Evolutionary conservation across 2,888 invertebrate species (phyloP), one percentile per base, ranked within the genome.

Genomic region (Troglohyphantes excavatus): DNA sequence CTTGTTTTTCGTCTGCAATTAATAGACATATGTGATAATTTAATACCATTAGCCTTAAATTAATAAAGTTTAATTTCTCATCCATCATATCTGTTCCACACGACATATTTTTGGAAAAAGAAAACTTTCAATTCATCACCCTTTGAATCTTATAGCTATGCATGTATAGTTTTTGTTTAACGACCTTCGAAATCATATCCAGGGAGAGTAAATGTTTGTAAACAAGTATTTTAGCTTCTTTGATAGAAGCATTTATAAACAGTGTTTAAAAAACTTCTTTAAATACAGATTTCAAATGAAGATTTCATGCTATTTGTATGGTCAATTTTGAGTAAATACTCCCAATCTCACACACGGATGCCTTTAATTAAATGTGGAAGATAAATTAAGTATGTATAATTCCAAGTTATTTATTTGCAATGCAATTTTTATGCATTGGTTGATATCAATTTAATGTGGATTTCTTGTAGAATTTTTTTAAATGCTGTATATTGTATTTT

Each of bases 1-100:
- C 19, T 61, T 27, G 72, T 83, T 82, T 85, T 73, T 87, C 79
- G 87, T 87, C 87, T 87, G 79, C 79, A 87, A 87, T 79, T 87
- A 79, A 27, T 83, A 76, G 67, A 73, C 75, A 84, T 75, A 85
- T 76, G 68, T 68, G 76, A 68, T 73, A 73, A 83, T 61, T 21
- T 46, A 27, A 33, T 61, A 43, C 17, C n/a, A 21, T n/a, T 70
- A 27, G 29, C 27, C 75, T 59, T 65, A 84, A 75, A 73, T 72
- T 61, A 65, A 65, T 63, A 2, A 21, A 65, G 11, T 75, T 43
- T 63, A 3, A 59, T 27, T 75, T 19, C 19, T 61, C 17, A 43
- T 68, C 19, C 29, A n/a, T 39, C 19, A 33, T 9, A 33, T 68
- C 2, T 23, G 9, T 21, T 9, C 3, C n/a, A 39, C 1, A n/a